phyloP scores from a whole-genome alignment of 1,140 invertebrate genomes.

The Pentalonia nigronervosa region DNA sequence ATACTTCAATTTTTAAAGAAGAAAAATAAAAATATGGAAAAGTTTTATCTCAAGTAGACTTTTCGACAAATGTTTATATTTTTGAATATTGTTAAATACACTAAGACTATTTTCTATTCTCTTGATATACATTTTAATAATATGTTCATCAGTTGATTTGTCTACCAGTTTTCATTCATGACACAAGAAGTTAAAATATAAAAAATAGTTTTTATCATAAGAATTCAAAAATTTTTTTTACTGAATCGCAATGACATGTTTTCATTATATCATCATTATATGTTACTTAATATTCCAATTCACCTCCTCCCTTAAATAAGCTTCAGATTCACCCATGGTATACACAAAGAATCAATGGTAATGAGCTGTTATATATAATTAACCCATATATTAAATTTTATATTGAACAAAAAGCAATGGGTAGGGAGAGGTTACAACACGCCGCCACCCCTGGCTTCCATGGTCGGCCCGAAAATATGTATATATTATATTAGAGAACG shows the following conservation, averaged over 20 bases:
- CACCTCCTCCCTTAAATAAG: neutral
- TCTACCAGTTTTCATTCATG: too few species aligned
- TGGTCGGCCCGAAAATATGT: neutral
- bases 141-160: too few species aligned
- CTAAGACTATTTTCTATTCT: neutral
- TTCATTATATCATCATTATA: too few species aligned
- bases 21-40: too few species aligned
- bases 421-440: too few species aligned
- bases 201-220: too few species aligned
- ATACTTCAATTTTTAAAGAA: too few species aligned
- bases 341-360: neutral
- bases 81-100: neutral
- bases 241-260: too few species aligned
- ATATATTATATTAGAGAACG: neutral
- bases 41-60: neutral
- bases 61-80: neutral
- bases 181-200: too few species aligned
- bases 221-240: too few species aligned
- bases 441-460: neutral
- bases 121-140: too few species aligned
- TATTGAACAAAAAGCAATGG: neutral
- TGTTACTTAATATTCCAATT: too few species aligned
- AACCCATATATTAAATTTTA: neutral
- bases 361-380: neutral
- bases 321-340: neutral